Evolutionary conservation across 1,140 invertebrate species (phyloP).

Genomic region (Pogonus chalceus): DNA sequence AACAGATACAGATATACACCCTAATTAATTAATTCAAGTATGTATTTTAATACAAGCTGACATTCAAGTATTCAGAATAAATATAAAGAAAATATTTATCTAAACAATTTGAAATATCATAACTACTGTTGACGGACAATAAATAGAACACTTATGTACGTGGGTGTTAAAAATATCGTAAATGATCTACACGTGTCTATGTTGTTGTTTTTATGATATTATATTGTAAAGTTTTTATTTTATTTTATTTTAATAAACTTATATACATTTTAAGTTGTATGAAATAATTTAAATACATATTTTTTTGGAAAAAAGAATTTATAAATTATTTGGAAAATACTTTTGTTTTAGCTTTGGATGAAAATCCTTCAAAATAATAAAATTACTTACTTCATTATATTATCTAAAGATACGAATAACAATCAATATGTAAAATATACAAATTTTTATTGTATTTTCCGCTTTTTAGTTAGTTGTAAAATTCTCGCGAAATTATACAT

Average conservation of each 20-base stretch:
- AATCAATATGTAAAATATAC: too few relatives aligned
- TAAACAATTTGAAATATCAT: neutral
- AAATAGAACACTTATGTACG: neutral
- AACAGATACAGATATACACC: too few relatives aligned
- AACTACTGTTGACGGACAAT: too few relatives aligned
- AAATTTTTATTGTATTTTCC: too few relatives aligned
- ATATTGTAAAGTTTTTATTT: neutral
- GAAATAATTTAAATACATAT: neutral
- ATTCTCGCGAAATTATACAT: too few relatives aligned
- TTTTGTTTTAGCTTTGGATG: too few relatives aligned
- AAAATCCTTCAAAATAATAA: too few relatives aligned
- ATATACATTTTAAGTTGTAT: neutral
- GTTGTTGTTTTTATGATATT: neutral
- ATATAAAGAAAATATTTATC: neutral
- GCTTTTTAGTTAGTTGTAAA: too few relatives aligned
- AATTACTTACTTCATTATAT: too few relatives aligned
- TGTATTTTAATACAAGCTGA: neutral
- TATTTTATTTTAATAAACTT: neutral
- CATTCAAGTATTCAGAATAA: neutral
- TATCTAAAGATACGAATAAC: too few relatives aligned
- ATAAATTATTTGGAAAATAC: neutral
- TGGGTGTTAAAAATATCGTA: neutral
- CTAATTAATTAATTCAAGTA: conserved; percentile 2
- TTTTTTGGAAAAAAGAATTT: neutral
- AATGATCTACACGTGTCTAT: neutral